phyloP scores from a whole-genome alignment of 64 coral and sea anemone genomes.

The Trachythela sp. region DNA sequence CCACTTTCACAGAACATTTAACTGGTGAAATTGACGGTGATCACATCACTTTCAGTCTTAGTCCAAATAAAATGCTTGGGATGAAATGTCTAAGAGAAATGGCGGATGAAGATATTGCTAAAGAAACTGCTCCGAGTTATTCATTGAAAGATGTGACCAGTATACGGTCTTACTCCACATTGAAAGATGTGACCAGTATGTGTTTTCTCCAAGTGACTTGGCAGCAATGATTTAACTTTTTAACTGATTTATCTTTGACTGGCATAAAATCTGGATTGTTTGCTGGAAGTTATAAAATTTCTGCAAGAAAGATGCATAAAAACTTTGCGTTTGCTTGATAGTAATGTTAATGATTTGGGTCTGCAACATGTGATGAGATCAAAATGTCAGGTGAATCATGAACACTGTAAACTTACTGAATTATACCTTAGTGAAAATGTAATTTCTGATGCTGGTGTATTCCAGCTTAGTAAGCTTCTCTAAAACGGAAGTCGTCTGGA shows the following conservation, averaged over 20 bases:
- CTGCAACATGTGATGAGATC: not conserved
- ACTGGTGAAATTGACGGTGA: not conserved
- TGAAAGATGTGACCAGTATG: no score
- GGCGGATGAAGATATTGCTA: not conserved
- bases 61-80: not conserved
- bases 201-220: not conserved
- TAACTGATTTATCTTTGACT: not conserved
- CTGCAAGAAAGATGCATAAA: not conserved
- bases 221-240: not conserved
- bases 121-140: not conserved
- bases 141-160: not conserved
- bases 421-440: not conserved
- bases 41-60: not conserved
- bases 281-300: not conserved
- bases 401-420: not conserved
- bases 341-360: not conserved
- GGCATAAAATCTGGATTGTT: not conserved
- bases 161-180: not conserved
- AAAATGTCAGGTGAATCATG: not conserved
- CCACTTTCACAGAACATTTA: not conserved
- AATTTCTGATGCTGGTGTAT: not conserved
- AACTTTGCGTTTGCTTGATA: not conserved
- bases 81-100: not conserved
- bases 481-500: not conserved
- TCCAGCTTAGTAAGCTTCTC: not conserved